Evolutionary conservation across 2,113 vertebrate species (phyloP).

Genomic region (Phaethornis superciliosus): DNA sequence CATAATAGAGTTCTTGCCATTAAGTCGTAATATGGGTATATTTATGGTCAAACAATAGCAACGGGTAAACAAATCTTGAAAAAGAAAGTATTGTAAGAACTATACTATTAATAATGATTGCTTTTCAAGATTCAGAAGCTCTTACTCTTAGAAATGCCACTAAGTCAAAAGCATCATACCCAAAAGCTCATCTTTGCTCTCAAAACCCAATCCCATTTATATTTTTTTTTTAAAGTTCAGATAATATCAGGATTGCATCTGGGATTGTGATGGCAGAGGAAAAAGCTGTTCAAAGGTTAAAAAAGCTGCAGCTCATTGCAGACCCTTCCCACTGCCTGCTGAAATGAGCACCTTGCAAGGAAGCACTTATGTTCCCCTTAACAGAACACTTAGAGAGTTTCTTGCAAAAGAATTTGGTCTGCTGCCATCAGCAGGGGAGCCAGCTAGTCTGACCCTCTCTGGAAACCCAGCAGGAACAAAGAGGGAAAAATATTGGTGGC

Average conservation of each 20-base stretch:
- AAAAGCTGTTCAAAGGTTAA: neutral
- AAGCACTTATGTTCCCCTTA: neutral
- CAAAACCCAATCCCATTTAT: neutral
- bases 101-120: neutral
- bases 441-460: neutral
- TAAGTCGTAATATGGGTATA: neutral
- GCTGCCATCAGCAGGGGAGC: neutral
- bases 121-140: constrained; percentile 2
- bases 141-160: neutral
- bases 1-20: neutral
- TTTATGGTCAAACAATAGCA: constrained; percentile 16
- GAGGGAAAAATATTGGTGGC: neutral
- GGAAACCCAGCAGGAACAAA: neutral
- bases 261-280: neutral
- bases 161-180: neutral
- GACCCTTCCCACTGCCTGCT: neutral
- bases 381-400: neutral
- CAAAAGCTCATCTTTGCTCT: neutral
- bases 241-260: neutral
- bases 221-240: neutral
- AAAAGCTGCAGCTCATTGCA: neutral
- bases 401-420: neutral
- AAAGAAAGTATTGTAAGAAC: neutral
- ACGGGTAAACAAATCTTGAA: neutral
- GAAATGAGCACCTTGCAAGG: neutral